A percentile compares a stretch with the other conserved stretches of the same genome.
Evolutionary conservation across 2,888 invertebrate species (phyloP).

Genomic region (Watsonalla binaria): DNA sequence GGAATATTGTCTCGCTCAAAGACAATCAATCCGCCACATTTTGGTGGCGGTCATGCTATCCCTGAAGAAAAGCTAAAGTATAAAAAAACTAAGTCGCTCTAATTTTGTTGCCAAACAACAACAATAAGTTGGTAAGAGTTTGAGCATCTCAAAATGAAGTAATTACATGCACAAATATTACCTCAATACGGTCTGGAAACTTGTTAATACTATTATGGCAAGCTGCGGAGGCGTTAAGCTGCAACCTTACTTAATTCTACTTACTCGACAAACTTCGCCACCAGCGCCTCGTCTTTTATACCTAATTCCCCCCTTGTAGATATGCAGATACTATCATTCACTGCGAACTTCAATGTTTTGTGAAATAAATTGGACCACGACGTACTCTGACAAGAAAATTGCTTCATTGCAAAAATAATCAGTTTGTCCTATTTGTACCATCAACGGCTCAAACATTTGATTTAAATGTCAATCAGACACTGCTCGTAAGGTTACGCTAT

Average conservation of each 20-base stretch:
- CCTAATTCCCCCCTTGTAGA: conserved; percentile 14
- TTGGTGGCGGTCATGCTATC: no score
- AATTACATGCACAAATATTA: conserved; percentile 37
- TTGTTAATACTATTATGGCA: conserved; percentile 74
- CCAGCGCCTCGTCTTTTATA: conserved; percentile 24
- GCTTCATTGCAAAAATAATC: no score
- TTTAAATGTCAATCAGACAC: no score
- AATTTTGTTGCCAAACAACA: no score
- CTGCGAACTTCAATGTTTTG: neutral
- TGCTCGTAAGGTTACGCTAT: no score
- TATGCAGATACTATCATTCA: neutral
- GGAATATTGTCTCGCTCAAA: no score
- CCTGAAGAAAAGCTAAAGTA: no score
- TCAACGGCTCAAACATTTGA: no score
- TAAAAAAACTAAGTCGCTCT: no score
- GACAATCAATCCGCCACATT: no score
- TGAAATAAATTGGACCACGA: neutral
- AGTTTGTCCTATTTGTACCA: no score
- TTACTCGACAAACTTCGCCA: conserved; percentile 60
- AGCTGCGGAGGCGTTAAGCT: conserved; percentile 68
- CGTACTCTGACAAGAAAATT: neutral
- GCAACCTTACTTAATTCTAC: conserved; percentile 73
- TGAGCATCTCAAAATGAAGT: neutral
- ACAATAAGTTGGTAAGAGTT: no score
- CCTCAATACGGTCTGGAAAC: conserved; percentile 74